These are phyloP conservation scores for Ginglymostoma cirratum DNA, from an alignment of 2,113 vertebrate species.

Conservation along the genomic window DNA sequence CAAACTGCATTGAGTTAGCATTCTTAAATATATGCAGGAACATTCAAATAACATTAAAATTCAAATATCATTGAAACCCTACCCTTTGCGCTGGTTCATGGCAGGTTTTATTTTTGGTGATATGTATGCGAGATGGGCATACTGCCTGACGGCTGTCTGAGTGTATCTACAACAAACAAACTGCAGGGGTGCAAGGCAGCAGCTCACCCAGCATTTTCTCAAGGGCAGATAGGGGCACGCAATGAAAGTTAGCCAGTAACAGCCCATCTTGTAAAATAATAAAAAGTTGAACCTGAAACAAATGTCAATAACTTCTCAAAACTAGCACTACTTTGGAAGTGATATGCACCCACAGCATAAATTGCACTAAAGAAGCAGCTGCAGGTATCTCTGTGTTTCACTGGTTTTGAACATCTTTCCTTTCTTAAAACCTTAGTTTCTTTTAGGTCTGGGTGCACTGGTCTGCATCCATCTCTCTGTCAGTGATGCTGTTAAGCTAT, in stretches of 20 bases:
- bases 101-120: not conserved
- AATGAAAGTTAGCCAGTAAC: too few relatives aligned
- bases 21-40: too few relatives aligned
- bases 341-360: not conserved
- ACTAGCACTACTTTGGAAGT: not conserved
- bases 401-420: not conserved
- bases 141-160: too few relatives aligned
- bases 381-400: not conserved
- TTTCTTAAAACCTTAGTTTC: not conserved
- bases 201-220: too few relatives aligned
- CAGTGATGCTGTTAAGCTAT: not conserved
- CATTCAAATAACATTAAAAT: not conserved
- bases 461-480: not conserved
- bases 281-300: too few relatives aligned
- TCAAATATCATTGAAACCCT: not conserved
- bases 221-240: too few relatives aligned
- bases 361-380: not conserved
- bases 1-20: not conserved
- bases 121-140: not conserved
- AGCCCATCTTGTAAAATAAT: too few relatives aligned
- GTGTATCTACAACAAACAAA: too few relatives aligned
- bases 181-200: too few relatives aligned
- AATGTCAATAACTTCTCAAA: not conserved
- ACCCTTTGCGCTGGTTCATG: not conserved
- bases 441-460: not conserved